Percentiles rank a stretch among this genome's conserved stretches.
phyloP scores from a whole-genome alignment of 2,113 vertebrate species.

The Carettochelys insculpta region DNA sequence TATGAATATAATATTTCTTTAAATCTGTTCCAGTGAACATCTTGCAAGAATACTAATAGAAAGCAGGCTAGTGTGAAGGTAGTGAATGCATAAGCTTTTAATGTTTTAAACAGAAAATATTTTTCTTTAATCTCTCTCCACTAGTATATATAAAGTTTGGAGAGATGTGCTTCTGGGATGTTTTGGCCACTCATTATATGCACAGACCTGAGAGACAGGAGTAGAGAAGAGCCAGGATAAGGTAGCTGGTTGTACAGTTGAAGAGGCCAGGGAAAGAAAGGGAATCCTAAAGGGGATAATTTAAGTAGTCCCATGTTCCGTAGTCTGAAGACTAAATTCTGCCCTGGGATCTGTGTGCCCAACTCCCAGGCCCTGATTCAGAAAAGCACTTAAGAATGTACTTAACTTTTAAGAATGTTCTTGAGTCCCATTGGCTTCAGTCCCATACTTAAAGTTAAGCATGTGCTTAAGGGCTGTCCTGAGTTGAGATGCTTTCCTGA shows the following conservation, averaged over 20 bases:
- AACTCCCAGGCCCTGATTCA: neutral
- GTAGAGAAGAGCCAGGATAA: neutral
- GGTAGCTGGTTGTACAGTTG: neutral
- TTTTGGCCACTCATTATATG: neutral
- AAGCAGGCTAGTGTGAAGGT: neutral
- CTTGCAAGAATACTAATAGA: neutral
- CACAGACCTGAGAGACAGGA: neutral
- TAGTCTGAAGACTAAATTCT: neutral
- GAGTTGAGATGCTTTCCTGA: neutral
- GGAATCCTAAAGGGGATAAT: neutral
- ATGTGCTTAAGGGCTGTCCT: neutral
- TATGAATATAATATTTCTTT: neutral
- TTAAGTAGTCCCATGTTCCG: neutral
- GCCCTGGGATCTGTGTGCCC: neutral
- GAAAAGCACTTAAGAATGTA: neutral
- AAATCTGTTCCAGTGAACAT: neutral
- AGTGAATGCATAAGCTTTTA: neutral
- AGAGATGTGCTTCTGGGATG: neutral
- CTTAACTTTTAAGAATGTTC: neutral
- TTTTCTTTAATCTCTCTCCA: neutral
- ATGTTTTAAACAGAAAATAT: neutral
- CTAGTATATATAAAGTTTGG: neutral
- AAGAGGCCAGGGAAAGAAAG: neutral
- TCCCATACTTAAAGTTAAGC: neutral
- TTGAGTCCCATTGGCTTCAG: neutral